Conservation (phyloP, 1,140 invertebrate genomes). For the Drosophila jambulina region DNA sequence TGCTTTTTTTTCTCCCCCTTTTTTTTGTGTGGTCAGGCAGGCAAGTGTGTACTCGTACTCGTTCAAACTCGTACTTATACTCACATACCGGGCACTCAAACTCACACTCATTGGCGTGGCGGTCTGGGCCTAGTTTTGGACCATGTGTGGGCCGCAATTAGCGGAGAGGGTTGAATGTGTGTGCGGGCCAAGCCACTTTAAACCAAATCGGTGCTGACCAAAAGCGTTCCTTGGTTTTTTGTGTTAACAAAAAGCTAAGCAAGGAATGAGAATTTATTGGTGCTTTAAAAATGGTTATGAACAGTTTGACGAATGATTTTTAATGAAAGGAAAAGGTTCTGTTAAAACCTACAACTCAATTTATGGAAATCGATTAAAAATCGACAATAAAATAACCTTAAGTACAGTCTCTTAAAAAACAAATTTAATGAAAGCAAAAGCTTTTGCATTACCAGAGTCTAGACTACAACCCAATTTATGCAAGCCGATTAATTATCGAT, state of each 20-base stretch:
- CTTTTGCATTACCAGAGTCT: too few relatives aligned
- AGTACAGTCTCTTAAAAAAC: background rate
- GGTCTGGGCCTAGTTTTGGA: constrained; percentile 22
- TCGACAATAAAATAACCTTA: background rate
- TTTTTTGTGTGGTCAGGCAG: constrained; percentile 10
- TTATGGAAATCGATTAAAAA: background rate
- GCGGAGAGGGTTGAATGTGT: constrained; percentile 62
- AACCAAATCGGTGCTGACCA: constrained; percentile 20
- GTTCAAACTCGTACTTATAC: constrained; percentile 21
- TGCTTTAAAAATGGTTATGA: background rate
- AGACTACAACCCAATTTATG: too few relatives aligned
- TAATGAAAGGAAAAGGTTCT: background rate
- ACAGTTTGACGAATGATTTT: background rate
- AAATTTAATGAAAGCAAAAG: too few relatives aligned
- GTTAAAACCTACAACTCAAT: background rate
- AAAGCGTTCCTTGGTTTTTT: constrained; percentile 3
- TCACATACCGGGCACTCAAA: constrained; percentile 20
- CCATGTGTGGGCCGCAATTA: constrained; percentile 59
- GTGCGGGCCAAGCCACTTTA: constrained; percentile 42
- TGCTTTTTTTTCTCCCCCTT: constrained; percentile 20
- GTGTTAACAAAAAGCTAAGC: background rate
- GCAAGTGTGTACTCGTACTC: constrained; percentile 37
- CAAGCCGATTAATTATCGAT: too few relatives aligned
- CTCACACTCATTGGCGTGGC: constrained; percentile 31
- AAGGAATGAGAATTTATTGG: background rate